Evolutionary conservation across 2,113 vertebrate genomes (phyloP).

Genomic region (Dicrurus megarhynchus): DNA sequence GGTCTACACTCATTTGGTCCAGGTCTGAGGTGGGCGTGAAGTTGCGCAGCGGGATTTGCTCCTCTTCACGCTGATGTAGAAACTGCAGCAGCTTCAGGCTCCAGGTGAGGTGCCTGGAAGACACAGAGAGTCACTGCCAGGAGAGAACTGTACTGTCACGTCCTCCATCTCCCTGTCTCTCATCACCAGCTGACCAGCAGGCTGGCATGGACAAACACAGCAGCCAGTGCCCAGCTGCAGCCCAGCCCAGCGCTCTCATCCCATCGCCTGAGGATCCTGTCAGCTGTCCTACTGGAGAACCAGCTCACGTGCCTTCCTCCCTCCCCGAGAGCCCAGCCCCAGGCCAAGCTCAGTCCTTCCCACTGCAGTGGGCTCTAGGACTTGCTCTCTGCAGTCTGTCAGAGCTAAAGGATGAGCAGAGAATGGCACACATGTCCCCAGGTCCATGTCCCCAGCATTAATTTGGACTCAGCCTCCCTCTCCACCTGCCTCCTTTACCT

Average conservation of each 20-base stretch:
- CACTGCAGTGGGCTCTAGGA: background rate
- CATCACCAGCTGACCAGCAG: background rate
- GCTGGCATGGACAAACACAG: background rate
- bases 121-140: background rate
- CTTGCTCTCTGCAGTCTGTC: fast-evolving
- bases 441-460: background rate
- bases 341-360: background rate
- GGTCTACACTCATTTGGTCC: constrained; percentile 88
- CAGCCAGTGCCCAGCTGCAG: background rate
- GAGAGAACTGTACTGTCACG: background rate
- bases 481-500: constrained; percentile 70
- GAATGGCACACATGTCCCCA: background rate
- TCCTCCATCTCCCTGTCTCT: background rate
- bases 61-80: constrained; percentile 80
- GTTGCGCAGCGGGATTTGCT: constrained; percentile 84
- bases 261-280: background rate
- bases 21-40: constrained; percentile 87
- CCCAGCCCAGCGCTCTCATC: background rate
- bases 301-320: background rate
- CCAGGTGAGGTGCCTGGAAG: constrained; percentile 90
- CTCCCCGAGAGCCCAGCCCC: background rate
- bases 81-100: constrained; percentile 90
- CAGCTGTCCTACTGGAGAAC: background rate
- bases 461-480: background rate
- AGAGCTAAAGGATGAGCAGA: background rate